Evolutionary conservation across 1,140 invertebrate species (phyloP).

Genomic region (Octopus sinensis): DNA sequence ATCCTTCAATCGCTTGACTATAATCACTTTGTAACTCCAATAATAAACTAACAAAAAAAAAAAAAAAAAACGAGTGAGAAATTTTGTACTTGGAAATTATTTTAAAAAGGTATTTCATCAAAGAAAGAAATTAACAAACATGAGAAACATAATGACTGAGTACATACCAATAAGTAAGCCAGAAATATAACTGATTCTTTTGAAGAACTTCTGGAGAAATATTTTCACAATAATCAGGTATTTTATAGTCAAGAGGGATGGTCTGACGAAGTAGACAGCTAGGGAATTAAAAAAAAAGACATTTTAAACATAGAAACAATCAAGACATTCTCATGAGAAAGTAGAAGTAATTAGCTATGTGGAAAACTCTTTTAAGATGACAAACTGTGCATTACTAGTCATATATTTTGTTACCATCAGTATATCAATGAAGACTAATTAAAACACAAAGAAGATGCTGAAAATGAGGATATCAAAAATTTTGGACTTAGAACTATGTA

Average conservation of each 20-base stretch:
- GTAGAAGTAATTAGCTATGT: too few relatives aligned
- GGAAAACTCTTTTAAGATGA: too few relatives aligned
- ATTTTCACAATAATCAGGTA: conserved; percentile 6
- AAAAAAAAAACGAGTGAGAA: neutral
- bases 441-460: too few relatives aligned
- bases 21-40: conserved; percentile 41
- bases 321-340: too few relatives aligned
- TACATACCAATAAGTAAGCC: conserved; percentile 38
- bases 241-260: conserved; percentile 16
- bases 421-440: too few relatives aligned
- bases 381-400: too few relatives aligned
- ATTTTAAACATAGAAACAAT: too few relatives aligned
- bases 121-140: neutral
- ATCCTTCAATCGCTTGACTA: conserved; percentile 32
- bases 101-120: neutral
- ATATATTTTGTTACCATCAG: too few relatives aligned
- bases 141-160: neutral
- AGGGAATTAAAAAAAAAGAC: neutral
- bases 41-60: conserved; percentile 34
- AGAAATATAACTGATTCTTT: conserved; percentile 28
- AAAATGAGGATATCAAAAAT: too few relatives aligned
- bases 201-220: conserved; percentile 17
- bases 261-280: conserved; percentile 21
- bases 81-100: neutral
- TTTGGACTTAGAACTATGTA: too few relatives aligned